These are phyloP conservation scores for Eriocheir sinensis DNA, from an alignment of 1,140 invertebrate species.

Conservation along the genomic window DNA sequence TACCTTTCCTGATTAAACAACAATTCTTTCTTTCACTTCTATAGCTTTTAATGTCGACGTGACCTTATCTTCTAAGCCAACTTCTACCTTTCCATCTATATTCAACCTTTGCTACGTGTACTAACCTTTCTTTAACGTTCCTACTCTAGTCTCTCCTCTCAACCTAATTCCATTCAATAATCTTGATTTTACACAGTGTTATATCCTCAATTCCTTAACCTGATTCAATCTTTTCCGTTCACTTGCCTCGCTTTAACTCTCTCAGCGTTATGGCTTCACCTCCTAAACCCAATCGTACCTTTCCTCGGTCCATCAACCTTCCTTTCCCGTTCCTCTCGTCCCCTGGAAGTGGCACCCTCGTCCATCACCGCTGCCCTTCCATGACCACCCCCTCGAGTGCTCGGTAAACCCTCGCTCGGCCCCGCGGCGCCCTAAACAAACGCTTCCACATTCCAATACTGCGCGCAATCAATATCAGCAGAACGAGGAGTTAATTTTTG, in stretches of 20 bases:
- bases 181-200: too few species aligned
- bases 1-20: too few species aligned
- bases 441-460: background rate
- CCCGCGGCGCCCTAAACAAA: background rate
- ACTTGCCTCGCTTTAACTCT: too few species aligned
- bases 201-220: too few species aligned
- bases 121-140: too few species aligned
- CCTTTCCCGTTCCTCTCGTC: background rate
- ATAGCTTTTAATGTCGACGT: background rate
- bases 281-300: background rate
- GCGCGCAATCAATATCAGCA: background rate
- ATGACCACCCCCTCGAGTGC: background rate
- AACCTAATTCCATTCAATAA: too few species aligned
- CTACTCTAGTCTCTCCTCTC: too few species aligned
- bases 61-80: background rate
- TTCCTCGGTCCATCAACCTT: background rate
- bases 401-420: background rate
- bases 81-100: background rate
- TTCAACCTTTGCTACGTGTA: too few species aligned
- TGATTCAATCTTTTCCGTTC: too few species aligned
- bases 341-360: background rate
- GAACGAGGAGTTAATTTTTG: slow-evolving; percentile 2
- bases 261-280: too few species aligned
- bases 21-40: background rate
- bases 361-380: background rate